Evolutionary conservation across 2,797 vertebrate species (phyloP).

Genomic region (Spea hammondii): DNA sequence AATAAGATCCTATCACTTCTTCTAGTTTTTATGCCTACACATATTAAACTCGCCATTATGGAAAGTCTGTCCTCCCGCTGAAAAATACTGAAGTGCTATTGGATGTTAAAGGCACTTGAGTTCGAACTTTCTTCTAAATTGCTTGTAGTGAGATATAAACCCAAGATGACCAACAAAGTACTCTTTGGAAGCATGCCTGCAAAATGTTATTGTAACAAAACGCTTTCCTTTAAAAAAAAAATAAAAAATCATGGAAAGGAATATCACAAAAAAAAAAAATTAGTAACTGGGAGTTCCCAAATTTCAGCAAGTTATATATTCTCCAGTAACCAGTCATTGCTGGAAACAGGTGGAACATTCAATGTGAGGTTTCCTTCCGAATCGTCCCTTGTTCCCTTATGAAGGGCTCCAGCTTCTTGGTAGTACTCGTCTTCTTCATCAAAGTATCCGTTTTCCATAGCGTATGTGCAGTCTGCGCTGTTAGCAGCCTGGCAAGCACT

Average conservation of each 20-base stretch:
- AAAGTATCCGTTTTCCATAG: slow-evolving; percentile 91
- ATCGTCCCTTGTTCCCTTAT: slow-evolving; percentile 39
- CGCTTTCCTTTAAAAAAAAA: slow-evolving; percentile 7
- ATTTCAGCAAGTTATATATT: slow-evolving; percentile 52
- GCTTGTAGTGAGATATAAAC: slow-evolving; percentile 8
- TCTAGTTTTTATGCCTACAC: background rate
- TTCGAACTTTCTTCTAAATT: slow-evolving; percentile 22
- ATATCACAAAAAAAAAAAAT: slow-evolving; percentile 46
- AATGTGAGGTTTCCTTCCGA: slow-evolving; percentile 47
- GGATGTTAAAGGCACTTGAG: slow-evolving; percentile 49
- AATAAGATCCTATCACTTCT: background rate
- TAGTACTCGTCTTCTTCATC: slow-evolving; percentile 93
- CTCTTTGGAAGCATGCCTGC: slow-evolving; percentile 16
- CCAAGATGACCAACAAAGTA: slow-evolving; percentile 1
- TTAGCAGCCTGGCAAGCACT: slow-evolving; percentile 91
- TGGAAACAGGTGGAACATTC: slow-evolving; percentile 46
- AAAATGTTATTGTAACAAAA: slow-evolving; percentile 19
- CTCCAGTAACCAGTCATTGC: slow-evolving; percentile 59
- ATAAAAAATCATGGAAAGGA: background rate
- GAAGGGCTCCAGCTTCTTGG: slow-evolving; percentile 63
- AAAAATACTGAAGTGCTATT: slow-evolving; percentile 31
- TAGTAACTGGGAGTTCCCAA: slow-evolving; percentile 42
- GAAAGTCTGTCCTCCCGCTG: background rate
- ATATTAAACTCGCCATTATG: background rate
- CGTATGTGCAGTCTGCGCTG: slow-evolving; percentile 76